Evolutionary conservation across 2,888 invertebrate species (phyloP).

Genomic region (Amblyjoppa proteus): DNA sequence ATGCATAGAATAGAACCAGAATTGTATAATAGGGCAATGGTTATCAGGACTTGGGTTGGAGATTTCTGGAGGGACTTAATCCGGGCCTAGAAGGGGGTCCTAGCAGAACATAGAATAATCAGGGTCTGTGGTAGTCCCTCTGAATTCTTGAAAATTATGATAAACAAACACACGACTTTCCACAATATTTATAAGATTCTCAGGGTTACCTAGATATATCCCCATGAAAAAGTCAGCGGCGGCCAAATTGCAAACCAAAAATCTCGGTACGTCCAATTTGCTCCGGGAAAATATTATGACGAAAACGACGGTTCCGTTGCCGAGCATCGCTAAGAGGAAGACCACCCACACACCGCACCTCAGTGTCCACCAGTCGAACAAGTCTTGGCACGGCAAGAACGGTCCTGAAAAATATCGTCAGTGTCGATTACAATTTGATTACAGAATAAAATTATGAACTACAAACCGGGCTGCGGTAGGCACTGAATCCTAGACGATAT

Average conservation of each 20-base stretch:
- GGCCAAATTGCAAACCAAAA: slow-evolving; percentile 98
- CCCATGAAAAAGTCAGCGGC: slow-evolving; percentile 99
- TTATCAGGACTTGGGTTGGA: too few relatives aligned
- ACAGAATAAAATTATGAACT: slow-evolving; percentile 13
- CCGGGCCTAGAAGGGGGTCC: too few relatives aligned
- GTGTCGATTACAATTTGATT: too few relatives aligned
- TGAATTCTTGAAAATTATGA: too few relatives aligned
- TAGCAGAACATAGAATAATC: too few relatives aligned
- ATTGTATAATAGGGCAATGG: too few relatives aligned
- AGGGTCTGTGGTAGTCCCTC: too few relatives aligned
- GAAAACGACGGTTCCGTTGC: slow-evolving; percentile 98
- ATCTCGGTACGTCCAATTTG: slow-evolving; percentile 98
- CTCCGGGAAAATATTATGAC: slow-evolving; percentile 96
- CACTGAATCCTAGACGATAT: slow-evolving; percentile 87
- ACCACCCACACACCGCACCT: slow-evolving; percentile 99
- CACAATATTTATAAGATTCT: background rate
- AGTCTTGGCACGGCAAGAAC: slow-evolving; percentile 97
- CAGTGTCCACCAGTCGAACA: slow-evolving; percentile 99
- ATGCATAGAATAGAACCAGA: too few relatives aligned
- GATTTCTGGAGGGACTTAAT: too few relatives aligned
- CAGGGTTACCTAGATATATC: slow-evolving; percentile 91
- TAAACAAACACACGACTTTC: too few relatives aligned
- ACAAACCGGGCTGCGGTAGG: slow-evolving; percentile 92
- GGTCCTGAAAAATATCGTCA: slow-evolving; percentile 88
- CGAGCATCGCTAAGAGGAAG: slow-evolving; percentile 96